Evolutionary conservation across 2,888 invertebrate species (phyloP), one percentile per base, ranked within the genome.

Genomic region (Drosophila niveifrons): DNA sequence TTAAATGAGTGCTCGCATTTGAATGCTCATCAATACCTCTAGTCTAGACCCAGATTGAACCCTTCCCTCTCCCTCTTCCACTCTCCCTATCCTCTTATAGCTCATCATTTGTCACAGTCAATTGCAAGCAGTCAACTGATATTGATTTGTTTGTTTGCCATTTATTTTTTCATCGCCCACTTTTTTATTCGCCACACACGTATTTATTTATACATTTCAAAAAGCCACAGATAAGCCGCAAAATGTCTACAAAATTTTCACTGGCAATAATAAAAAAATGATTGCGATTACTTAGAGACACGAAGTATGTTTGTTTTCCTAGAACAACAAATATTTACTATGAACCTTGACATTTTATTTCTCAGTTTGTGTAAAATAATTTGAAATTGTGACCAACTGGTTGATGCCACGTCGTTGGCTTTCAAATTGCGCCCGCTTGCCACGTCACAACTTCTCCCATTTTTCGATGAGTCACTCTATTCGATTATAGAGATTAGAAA

Each of bases 181-280:
- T 31, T 50, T 31, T 50, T 13, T 11, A 15, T 64, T 23, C 23
- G 23, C 23, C 23, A 23, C 23, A 52, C 29, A 31, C 28, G 10
- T 41, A 41, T 39, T 53, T 66, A 50, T 66, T 66, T 58, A 46
- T 58, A 23, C 10, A 11, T 41, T 47, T 10, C 11, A 47, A 59
- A 55, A 31, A 9, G 11, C 43, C n/a, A 13, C 17, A 48, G 64
- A 79, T 80, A 76, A 79, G 72, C 59, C 36, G 7, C 13, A 15
- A 58, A 58, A 55, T 71, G 50, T 43, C 55, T 41, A 31, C 55
- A 59, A 57, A 57, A 61, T 48, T 46, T 44, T 28, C 41, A 63
- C 57, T 72, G 64, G 67, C 65, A 58, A 41, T 48, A 62, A 48
- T 52, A n/a, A 62, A 48, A 48, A n/a, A 47, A 48, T 50, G 61